phyloP scores from a whole-genome alignment of 2,797 vertebrate species.

The Graptemys geographica region DNA sequence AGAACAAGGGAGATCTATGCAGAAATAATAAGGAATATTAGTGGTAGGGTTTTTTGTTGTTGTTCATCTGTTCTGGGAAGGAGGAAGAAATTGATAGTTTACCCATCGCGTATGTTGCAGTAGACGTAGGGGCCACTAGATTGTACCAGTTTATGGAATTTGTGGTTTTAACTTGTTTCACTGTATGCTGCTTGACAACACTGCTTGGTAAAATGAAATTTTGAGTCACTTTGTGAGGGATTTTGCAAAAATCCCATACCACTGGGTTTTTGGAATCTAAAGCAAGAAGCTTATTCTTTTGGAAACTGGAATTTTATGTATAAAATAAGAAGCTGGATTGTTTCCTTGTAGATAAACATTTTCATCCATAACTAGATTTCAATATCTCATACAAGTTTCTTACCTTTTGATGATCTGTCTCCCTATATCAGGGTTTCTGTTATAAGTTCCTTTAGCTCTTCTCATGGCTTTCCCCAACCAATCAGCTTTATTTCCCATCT shows the following conservation, averaged over 20 bases:
- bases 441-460: neutral
- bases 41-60: neutral
- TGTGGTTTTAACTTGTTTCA: constrained; percentile 36
- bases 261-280: neutral
- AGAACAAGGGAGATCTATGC: neutral
- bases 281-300: neutral
- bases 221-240: neutral
- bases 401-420: neutral
- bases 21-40: constrained; percentile 60
- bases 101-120: neutral
- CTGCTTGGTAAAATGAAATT: constrained; percentile 1
- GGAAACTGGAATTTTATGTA: neutral
- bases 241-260: neutral
- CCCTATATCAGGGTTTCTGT: neutral
- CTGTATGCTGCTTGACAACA: neutral
- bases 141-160: neutral
- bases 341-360: neutral
- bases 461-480: neutral
- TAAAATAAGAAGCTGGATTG: neutral
- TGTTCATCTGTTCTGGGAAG: neutral
- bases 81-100: neutral
- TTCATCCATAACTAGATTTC: neutral
- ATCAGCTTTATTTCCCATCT: neutral
- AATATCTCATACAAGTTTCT: neutral
- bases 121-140: neutral